A percentile compares a stretch with the other conserved stretches of the same genome.
Evolutionary conservation across 2,888 invertebrate genomes (phyloP).

Genomic region (Cosmia pyralina): DNA sequence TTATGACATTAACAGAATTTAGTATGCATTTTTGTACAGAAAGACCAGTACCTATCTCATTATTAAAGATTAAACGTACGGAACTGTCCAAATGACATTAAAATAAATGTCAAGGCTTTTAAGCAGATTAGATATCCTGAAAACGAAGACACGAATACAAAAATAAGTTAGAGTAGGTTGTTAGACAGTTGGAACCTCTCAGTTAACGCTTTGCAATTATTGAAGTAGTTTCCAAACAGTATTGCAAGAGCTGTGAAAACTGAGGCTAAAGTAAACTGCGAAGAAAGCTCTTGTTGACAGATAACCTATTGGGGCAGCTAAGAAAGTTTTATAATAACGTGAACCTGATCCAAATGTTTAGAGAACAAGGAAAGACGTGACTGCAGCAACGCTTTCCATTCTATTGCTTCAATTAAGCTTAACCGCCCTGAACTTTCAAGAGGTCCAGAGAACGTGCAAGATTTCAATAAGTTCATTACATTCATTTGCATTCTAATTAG

Average conservation of each 20-base stretch:
- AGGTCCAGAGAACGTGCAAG: constrained; percentile 18
- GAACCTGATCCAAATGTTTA: constrained; percentile 24
- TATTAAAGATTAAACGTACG: constrained; percentile 10
- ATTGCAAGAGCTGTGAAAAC: constrained; percentile 33
- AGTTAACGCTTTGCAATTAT: constrained; percentile 42
- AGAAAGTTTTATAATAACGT: constrained; percentile 25
- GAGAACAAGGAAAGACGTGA: constrained; percentile 27
- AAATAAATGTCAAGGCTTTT: constrained; percentile 32
- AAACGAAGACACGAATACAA: constrained; percentile 8
- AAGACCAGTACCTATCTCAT: neutral
- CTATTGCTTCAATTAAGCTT: constrained; percentile 31
- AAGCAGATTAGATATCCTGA: constrained; percentile 14
- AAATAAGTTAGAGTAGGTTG: constrained; percentile 23
- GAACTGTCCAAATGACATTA: constrained; percentile 15
- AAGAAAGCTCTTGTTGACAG: constrained; percentile 38
- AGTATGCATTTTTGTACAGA: constrained; percentile 17
- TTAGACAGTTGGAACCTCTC: constrained; percentile 46
- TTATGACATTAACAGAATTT: constrained; percentile 21
- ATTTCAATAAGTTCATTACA: constrained; percentile 16
- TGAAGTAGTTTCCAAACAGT: constrained; percentile 42
- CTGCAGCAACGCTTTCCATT: constrained; percentile 36
- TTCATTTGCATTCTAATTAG: constrained; percentile 23
- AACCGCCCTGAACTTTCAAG: constrained; percentile 21
- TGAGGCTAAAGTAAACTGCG: constrained; percentile 14
- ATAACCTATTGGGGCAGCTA: constrained; percentile 13